Evolutionary conservation across 2,797 vertebrate species (phyloP).

Genomic region (Alosa sapidissima): DNA sequence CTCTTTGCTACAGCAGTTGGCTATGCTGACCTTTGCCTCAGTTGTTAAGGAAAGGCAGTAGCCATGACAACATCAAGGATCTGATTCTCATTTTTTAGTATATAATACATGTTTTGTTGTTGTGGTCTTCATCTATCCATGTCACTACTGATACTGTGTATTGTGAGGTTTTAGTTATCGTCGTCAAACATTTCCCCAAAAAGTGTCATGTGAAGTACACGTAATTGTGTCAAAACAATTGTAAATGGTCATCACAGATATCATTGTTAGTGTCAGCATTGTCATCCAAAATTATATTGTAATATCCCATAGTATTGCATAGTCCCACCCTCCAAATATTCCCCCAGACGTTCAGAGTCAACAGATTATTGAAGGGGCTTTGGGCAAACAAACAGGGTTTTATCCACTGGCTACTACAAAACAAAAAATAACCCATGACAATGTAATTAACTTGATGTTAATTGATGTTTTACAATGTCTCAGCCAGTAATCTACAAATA

Average conservation of each 20-base stretch:
- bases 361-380: not conserved
- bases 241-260: no score
- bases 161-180: not conserved
- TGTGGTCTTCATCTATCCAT: not conserved
- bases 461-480: not conserved
- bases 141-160: not conserved
- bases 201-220: no score
- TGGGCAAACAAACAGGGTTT: not conserved
- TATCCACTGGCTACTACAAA: not conserved
- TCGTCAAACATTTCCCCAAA: not conserved
- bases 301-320: not conserved
- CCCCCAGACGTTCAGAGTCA: not conserved
- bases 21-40: not conserved
- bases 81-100: not conserved
- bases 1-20: not conserved
- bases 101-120: not conserved
- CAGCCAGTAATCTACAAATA: not conserved
- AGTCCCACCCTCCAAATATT: not conserved
- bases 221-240: no score
- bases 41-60: not conserved
- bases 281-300: not conserved
- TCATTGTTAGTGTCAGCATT: not conserved
- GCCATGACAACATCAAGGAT: not conserved
- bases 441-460: not conserved
- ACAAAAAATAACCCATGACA: not conserved